A percentile compares a stretch with the other conserved stretches of the same genome.
Conservation (phyloP, 1,140 invertebrate genomes). For the Rhyzopertha dominica region DNA sequence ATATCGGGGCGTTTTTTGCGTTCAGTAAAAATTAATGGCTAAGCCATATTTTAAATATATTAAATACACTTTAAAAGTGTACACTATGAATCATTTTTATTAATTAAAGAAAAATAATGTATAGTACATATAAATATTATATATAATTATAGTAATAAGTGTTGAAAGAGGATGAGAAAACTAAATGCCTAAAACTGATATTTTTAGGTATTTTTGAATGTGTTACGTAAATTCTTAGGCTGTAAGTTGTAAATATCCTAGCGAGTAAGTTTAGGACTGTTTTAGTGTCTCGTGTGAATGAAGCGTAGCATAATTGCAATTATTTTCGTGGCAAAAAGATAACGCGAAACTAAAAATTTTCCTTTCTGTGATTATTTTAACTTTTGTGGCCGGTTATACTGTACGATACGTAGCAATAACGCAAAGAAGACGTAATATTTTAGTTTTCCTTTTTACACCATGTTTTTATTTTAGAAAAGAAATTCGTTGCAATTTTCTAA, state of each 20-base stretch:
- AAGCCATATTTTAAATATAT: constrained; percentile 34
- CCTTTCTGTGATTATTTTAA: constrained; percentile 8
- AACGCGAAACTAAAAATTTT: constrained; percentile 12
- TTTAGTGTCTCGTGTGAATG: constrained; percentile 12
- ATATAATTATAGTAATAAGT: too few relatives aligned
- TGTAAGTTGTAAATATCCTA: constrained; percentile 14
- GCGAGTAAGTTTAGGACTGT: constrained; percentile 2
- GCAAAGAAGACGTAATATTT: too few relatives aligned
- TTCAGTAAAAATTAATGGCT: constrained; percentile 38
- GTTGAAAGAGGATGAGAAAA: constrained; percentile 7
- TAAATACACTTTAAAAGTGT: constrained; percentile 42
- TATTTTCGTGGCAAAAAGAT: too few relatives aligned
- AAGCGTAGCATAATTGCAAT: constrained; percentile 9
- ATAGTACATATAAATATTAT: too few relatives aligned
- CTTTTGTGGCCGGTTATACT: constrained; percentile 20
- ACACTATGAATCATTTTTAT: constrained; percentile 31
- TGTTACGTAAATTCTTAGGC: constrained; percentile 6
- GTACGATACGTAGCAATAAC: constrained; percentile 22
- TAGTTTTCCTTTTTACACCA: too few relatives aligned
- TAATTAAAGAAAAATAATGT: constrained; percentile 32
- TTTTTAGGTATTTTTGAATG: constrained; percentile 12
- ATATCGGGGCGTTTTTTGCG: constrained; percentile 24
- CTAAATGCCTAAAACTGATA: constrained; percentile 13
- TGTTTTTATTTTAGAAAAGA: constrained; percentile 10
- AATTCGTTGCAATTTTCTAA: constrained; percentile 27